phyloP scores from a whole-genome alignment of 37 sponge, comb jelly and placozoan species.

The Aplysina aerophoba region DNA sequence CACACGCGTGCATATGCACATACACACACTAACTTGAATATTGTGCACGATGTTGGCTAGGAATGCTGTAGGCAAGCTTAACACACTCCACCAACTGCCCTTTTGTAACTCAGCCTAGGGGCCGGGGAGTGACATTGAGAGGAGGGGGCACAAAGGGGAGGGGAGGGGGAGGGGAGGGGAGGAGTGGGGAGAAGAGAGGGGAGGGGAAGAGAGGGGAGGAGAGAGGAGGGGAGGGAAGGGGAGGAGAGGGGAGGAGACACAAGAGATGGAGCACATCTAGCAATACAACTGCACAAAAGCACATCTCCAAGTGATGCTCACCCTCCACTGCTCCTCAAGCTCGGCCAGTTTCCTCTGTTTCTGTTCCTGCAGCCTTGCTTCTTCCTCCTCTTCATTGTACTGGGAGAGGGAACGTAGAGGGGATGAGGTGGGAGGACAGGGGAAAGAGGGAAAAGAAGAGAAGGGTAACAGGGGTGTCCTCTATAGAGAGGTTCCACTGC shows the following conservation, averaged over 20 bases:
- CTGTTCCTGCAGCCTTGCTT: constrained; percentile 18
- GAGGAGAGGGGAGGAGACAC: too few relatives aligned
- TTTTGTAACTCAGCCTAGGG: constrained; percentile 21
- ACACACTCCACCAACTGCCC: constrained; percentile 60
- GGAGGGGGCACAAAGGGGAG: too few relatives aligned
- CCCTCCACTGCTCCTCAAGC: constrained; percentile 83
- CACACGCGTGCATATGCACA: not conserved
- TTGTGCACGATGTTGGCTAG: constrained; percentile 76
- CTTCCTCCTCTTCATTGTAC: constrained; percentile 73
- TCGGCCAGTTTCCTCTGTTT: constrained; percentile 64
- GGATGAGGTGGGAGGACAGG: not conserved
- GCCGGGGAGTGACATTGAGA: not conserved
- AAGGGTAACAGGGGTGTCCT: not conserved
- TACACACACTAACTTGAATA: constrained; percentile 65
- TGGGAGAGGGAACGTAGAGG: constrained; percentile 1
- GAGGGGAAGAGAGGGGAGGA: too few relatives aligned
- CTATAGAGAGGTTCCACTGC: not conserved
- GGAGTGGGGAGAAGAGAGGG: too few relatives aligned
- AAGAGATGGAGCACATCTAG: too few relatives aligned
- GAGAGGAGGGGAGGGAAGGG: too few relatives aligned
- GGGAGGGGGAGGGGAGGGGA: too few relatives aligned
- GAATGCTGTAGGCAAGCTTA: constrained; percentile 72
- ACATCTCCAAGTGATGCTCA: constrained; percentile 31
- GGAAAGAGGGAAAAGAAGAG: not conserved
- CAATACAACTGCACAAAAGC: not conserved